Evolutionary conservation across 2,113 vertebrate genomes (phyloP).

Genomic region (Bos javanicus): DNA sequence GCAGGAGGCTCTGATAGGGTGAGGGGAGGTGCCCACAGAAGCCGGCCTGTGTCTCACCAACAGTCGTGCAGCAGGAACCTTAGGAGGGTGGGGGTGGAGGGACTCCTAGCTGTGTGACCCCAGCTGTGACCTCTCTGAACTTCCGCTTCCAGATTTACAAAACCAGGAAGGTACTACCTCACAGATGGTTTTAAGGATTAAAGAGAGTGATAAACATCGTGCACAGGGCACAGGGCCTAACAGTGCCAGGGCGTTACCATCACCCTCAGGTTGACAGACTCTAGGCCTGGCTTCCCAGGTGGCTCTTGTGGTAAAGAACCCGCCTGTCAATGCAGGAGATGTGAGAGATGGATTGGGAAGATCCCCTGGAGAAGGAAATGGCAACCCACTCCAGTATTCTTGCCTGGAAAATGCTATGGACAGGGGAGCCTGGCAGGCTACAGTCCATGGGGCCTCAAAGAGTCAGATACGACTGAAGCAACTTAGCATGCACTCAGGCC

Average conservation of each 20-base stretch:
- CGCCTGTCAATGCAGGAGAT: background rate
- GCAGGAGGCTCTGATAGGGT: background rate
- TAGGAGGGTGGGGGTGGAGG: background rate
- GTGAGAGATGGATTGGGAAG: background rate
- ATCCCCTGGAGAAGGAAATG: background rate
- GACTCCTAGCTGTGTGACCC: background rate
- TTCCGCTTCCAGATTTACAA: background rate
- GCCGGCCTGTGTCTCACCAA: background rate
- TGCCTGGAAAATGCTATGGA: background rate
- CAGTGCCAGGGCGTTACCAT: background rate
- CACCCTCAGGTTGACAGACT: background rate
- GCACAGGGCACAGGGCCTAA: rapidly evolving
- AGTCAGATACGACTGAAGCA: background rate
- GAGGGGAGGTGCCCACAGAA: background rate
- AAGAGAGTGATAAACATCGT: rapidly evolving
- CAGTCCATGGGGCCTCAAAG: background rate
- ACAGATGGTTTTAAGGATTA: background rate
- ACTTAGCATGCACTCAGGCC: background rate
- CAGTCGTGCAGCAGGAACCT: background rate
- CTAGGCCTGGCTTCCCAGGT: background rate
- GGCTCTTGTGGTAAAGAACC: background rate
- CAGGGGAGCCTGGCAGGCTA: background rate
- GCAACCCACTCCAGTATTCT: background rate
- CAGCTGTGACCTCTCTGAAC: background rate
- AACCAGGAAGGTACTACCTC: background rate